A percentile compares a stretch with the other conserved stretches of the same genome.
These are phyloP conservation scores for Crossocerus cetratus DNA, from an alignment of 2,888 invertebrate species.

Conservation along the genomic window DNA sequence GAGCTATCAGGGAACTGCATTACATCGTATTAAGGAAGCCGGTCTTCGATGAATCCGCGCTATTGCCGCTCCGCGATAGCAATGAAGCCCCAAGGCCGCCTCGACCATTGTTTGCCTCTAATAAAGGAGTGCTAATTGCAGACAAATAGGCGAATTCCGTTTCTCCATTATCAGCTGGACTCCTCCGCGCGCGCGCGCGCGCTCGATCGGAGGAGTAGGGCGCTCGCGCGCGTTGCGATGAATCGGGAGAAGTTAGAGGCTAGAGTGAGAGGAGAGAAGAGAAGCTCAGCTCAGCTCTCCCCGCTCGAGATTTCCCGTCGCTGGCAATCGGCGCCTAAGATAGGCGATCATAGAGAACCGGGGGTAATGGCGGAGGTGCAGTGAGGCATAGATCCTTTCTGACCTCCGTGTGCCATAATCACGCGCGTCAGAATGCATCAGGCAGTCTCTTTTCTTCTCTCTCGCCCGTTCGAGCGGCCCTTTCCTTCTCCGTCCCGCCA, in stretches of 20 bases:
- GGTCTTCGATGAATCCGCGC: constrained; percentile 29
- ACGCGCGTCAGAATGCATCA: constrained; percentile 74
- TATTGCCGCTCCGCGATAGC: constrained; percentile 18
- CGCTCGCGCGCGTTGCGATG: constrained; percentile 1
- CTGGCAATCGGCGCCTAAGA: constrained; percentile 48
- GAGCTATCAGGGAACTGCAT: too few relatives aligned
- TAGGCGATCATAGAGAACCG: constrained; percentile 48
- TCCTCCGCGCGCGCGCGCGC: background rate
- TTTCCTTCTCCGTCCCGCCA: constrained; percentile 5
- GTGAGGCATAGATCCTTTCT: constrained; percentile 75
- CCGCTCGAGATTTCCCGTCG: constrained; percentile 17
- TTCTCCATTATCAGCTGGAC: constrained; percentile 6
- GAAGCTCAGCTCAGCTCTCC: constrained; percentile 47
- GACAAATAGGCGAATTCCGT: constrained; percentile 31
- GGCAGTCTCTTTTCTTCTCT: constrained; percentile 29
- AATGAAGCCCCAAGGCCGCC: constrained; percentile 25
- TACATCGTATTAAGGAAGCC: constrained; percentile 1
- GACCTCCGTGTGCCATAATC: constrained; percentile 74
- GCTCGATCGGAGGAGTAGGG: background rate
- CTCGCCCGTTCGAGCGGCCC: constrained; percentile 14
- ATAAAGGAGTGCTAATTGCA: constrained; percentile 46
- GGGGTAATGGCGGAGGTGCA: constrained; percentile 72
- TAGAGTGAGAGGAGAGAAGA: constrained; percentile 21
- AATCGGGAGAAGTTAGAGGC: background rate
- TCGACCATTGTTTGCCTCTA: constrained; percentile 28